Evolutionary conservation across 2,797 vertebrate species (phyloP).

Genomic region (Pangasius sanitwongsei): DNA sequence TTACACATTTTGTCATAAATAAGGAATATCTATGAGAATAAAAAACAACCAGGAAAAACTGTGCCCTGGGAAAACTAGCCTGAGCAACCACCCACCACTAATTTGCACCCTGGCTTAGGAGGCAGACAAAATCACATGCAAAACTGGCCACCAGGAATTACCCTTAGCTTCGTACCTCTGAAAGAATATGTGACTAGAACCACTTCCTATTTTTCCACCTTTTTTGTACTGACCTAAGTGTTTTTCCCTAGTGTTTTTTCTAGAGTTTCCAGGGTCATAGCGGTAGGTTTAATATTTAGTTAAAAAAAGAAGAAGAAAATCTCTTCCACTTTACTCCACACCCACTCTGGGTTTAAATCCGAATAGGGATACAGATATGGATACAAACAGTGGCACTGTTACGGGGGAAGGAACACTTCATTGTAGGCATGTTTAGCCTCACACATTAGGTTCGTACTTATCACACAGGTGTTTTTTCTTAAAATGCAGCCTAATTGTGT

Average conservation of each 20-base stretch:
- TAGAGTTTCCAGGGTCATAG: not conserved
- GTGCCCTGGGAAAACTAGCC: not conserved
- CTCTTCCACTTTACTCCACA: not conserved
- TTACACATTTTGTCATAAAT: not conserved
- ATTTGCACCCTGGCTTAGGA: not conserved
- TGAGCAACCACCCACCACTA: too few species aligned
- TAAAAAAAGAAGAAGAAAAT: not conserved
- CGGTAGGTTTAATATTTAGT: not conserved
- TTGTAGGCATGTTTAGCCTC: not conserved
- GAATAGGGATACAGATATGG: not conserved
- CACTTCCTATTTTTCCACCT: not conserved
- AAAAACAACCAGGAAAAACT: not conserved
- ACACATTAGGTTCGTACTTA: not conserved
- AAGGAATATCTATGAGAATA: not conserved
- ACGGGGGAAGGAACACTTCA: not conserved
- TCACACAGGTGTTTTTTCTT: not conserved
- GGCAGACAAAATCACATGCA: not conserved
- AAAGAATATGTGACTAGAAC: not conserved
- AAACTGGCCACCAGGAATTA: not conserved
- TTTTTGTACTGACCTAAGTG: not conserved
- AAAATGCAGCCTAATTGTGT: not conserved
- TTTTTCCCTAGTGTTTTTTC: not conserved
- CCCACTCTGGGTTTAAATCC: not conserved
- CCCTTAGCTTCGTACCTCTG: not conserved
- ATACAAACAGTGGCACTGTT: not conserved